These are phyloP conservation scores for Agriopis leucophaearia DNA, from an alignment of 2,888 invertebrate genomes.

Conservation along the genomic window DNA sequence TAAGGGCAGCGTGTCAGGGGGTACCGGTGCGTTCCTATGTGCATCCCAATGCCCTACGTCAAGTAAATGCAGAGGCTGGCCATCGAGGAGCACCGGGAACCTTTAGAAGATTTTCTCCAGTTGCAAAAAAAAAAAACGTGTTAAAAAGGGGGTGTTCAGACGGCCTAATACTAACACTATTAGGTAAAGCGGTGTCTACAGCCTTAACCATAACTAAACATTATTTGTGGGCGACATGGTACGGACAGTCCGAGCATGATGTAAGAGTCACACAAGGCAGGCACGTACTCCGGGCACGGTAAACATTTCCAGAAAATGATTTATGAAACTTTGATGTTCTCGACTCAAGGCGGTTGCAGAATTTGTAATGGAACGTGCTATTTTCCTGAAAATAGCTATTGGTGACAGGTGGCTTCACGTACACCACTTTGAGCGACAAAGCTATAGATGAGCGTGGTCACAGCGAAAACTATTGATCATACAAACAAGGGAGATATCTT, in stretches of 20 bases:
- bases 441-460: not conserved
- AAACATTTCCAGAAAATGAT: slow-evolving; percentile 42
- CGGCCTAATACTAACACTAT: too few relatives aligned
- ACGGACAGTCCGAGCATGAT: not conserved
- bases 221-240: not conserved
- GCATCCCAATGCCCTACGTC: too few relatives aligned
- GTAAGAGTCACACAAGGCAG: slow-evolving; percentile 7
- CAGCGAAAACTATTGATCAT: too few relatives aligned
- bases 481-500: too few relatives aligned
- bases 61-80: too few relatives aligned
- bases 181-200: too few relatives aligned
- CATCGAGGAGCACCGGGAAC: too few relatives aligned
- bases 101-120: too few relatives aligned
- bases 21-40: too few relatives aligned
- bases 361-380: slow-evolving; percentile 23
- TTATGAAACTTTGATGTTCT: slow-evolving; percentile 47
- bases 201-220: not conserved
- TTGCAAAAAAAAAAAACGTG: too few relatives aligned
- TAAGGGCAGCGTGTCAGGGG: too few relatives aligned
- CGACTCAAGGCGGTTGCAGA: slow-evolving; percentile 14
- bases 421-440: not conserved
- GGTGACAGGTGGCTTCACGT: not conserved
- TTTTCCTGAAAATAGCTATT: not conserved
- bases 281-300: slow-evolving; percentile 41
- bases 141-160: too few relatives aligned